These are phyloP conservation scores for Parus major DNA, from an alignment of 2,113 vertebrate genomes.

Conservation along the genomic window DNA sequence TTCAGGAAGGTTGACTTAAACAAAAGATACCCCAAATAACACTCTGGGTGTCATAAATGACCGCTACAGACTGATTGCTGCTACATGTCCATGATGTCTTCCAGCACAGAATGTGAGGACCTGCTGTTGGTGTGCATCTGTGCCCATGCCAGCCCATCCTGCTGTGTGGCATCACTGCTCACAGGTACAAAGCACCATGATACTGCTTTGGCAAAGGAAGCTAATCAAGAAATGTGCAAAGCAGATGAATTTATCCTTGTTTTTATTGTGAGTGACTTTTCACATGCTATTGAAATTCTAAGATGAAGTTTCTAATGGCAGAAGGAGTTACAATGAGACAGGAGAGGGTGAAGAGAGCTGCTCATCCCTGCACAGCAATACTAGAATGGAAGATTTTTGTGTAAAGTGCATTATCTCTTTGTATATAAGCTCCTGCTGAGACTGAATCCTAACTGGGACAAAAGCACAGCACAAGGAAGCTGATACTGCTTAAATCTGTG, in stretches of 20 bases:
- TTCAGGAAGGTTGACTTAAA: not conserved
- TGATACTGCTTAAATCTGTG: not conserved
- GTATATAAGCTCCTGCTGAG: not conserved
- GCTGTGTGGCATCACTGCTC: accelerated
- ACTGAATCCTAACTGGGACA: conserved; percentile 1
- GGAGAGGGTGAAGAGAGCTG: not conserved
- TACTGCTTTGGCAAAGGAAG: not conserved
- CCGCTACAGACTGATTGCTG: not conserved
- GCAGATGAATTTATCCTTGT: not conserved
- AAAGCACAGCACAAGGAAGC: not conserved
- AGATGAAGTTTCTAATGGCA: not conserved
- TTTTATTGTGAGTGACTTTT: not conserved
- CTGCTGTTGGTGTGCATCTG: not conserved
- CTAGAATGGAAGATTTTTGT: not conserved
- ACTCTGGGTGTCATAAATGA: not conserved
- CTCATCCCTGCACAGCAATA: not conserved
- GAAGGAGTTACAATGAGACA: not conserved
- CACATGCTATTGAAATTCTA: not conserved
- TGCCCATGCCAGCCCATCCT: accelerated
- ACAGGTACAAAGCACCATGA: not conserved
- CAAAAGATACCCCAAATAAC: not conserved
- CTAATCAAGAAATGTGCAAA: not conserved
- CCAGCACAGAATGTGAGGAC: not conserved
- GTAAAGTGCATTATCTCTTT: not conserved
- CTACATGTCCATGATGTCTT: accelerated